Evolutionary conservation across 1,140 invertebrate species (phyloP).

Genomic region (Orius insidiosus): DNA sequence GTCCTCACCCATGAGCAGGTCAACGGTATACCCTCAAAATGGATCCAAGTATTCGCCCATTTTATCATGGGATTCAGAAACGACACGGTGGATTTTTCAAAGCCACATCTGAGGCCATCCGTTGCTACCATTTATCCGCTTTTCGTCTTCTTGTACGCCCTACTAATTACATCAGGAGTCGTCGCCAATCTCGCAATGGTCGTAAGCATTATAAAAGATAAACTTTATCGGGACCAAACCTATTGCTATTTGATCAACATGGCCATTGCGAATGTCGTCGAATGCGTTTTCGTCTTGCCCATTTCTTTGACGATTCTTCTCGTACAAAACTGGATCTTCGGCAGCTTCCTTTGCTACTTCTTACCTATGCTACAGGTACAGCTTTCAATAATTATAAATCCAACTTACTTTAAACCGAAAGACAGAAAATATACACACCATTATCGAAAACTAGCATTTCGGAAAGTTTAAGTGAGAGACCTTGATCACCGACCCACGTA

Average conservation of each 20-base stretch:
- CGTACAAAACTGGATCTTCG: slow-evolving; percentile 56
- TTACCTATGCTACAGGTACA: slow-evolving; percentile 54
- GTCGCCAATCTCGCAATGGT: slow-evolving; percentile 39
- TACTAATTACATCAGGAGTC: slow-evolving; percentile 36
- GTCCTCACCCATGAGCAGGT: slow-evolving; percentile 2
- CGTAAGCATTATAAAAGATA: slow-evolving; percentile 36
- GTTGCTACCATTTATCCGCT: slow-evolving; percentile 38
- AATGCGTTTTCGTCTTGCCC: slow-evolving; percentile 46
- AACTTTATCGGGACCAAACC: slow-evolving; percentile 42
- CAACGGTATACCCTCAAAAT: slow-evolving; percentile 20
- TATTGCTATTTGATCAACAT: slow-evolving; percentile 48
- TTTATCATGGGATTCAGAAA: slow-evolving; percentile 23
- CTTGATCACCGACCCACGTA: no score
- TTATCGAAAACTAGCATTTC: no score
- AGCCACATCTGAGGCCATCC: slow-evolving; percentile 28
- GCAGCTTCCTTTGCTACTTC: slow-evolving; percentile 54
- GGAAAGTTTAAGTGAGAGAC: no score
- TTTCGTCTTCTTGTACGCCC: slow-evolving; percentile 42
- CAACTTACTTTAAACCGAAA: no score
- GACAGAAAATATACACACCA: no score
- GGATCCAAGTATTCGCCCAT: slow-evolving; percentile 21
- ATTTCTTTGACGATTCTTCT: slow-evolving; percentile 47
- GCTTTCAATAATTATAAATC: no score
- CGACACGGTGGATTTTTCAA: slow-evolving; percentile 26
- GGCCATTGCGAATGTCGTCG: slow-evolving; percentile 45